Evolutionary conservation across 2,888 invertebrate genomes (phyloP).

Genomic region (Plutella xylostella): DNA sequence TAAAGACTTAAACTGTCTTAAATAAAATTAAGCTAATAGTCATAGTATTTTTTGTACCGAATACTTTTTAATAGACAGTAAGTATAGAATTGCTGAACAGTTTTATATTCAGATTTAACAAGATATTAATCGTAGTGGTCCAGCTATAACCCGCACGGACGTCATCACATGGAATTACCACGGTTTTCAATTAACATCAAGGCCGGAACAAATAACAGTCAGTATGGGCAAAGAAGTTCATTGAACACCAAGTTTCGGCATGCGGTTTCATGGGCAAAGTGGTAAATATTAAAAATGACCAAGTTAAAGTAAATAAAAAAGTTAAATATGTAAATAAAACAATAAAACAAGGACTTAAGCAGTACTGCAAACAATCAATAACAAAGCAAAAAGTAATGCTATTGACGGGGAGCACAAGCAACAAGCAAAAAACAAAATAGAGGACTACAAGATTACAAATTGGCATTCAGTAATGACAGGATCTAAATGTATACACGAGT

Average conservation of each 20-base stretch:
- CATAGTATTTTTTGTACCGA: too few species aligned
- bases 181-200: constrained; percentile 45
- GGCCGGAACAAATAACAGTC: constrained; percentile 45
- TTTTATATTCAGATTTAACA: too few species aligned
- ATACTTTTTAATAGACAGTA: too few species aligned
- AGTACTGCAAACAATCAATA: constrained; percentile 9
- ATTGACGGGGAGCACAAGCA: constrained; percentile 7
- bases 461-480: constrained; percentile 30
- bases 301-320: not conserved
- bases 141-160: constrained; percentile 15
- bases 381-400: constrained; percentile 18
- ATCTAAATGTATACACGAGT: constrained; percentile 26
- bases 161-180: constrained; percentile 33
- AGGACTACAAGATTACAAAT: constrained; percentile 34
- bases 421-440: constrained; percentile 8
- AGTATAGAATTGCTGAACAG: too few species aligned
- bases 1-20: too few species aligned
- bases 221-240: constrained; percentile 37
- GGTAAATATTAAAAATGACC: not conserved
- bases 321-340: not conserved
- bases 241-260: too few species aligned
- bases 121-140: too few species aligned
- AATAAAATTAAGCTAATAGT: too few species aligned
- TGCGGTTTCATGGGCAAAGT: too few species aligned
- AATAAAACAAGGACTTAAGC: constrained; percentile 14